Conservation (phyloP, 2,888 invertebrate genomes). For the Carabus problematicus region DNA sequence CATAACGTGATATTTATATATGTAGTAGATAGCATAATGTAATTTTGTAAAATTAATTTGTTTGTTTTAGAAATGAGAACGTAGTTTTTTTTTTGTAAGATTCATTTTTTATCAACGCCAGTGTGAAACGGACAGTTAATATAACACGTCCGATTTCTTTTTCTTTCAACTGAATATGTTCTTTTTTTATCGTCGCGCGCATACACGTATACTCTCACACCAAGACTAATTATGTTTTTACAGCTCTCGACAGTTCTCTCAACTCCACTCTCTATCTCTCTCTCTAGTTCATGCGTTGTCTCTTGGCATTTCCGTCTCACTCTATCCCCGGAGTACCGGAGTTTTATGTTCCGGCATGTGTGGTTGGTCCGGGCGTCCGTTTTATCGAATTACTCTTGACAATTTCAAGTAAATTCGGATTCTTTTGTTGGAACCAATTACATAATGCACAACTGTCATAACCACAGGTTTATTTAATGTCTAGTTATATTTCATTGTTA, state of each 20-base stretch:
- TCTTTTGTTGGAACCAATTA: constrained; percentile 13
- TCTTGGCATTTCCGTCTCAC: not conserved
- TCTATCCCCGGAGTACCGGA: constrained; percentile 11
- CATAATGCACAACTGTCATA: not conserved
- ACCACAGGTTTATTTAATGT: too few relatives aligned
- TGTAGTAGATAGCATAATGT: too few relatives aligned
- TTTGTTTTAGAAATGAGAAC: too few relatives aligned
- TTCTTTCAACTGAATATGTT: constrained; percentile 19
- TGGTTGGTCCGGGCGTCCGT: constrained; percentile 13
- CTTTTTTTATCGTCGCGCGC: constrained; percentile 16
- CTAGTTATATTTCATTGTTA: too few relatives aligned
- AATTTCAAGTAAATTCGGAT: constrained; percentile 29
- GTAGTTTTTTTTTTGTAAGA: too few relatives aligned
- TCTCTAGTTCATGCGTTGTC: not conserved
- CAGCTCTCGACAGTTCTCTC: constrained; percentile 23
- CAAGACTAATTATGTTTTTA: constrained; percentile 29
- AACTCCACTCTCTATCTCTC: constrained; percentile 18
- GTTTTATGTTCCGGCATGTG: constrained; percentile 30
- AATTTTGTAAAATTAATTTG: too few relatives aligned
- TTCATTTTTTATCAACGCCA: too few relatives aligned
- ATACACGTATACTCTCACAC: constrained; percentile 2
- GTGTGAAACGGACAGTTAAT: constrained; percentile 10
- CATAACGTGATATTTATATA: too few relatives aligned
- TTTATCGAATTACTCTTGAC: constrained; percentile 32
- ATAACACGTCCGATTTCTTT: constrained; percentile 14